Conservation (phyloP, 53 echinoderm and acorn worm species). For the Luidia sarsii region DNA sequence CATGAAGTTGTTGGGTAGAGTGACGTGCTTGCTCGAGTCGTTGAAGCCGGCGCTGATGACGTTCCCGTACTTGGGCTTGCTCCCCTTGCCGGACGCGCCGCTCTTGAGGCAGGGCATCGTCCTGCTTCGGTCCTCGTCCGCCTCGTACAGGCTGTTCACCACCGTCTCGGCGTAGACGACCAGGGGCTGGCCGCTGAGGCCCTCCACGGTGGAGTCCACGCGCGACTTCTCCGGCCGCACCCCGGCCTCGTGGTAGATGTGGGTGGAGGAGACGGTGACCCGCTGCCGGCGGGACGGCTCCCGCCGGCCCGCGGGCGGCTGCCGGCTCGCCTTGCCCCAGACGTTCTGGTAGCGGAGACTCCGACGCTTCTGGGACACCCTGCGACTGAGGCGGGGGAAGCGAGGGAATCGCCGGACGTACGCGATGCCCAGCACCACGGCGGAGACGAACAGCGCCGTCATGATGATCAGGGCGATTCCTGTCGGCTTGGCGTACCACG, state of each 20-base stretch:
- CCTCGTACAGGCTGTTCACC: conserved; percentile 48
- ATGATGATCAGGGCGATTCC: conserved; percentile 32
- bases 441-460: not conserved
- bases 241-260: conserved; percentile 51
- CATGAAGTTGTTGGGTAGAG: conserved; percentile 46
- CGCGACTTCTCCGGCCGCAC: conserved; percentile 25
- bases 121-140: conserved; percentile 40
- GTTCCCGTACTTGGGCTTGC: conserved; percentile 19
- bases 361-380: conserved; percentile 21
- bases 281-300: conserved; percentile 7
- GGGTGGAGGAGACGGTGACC: conserved; percentile 30
- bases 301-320: conserved; percentile 7
- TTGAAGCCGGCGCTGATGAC: conserved; percentile 14
- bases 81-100: not conserved
- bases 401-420: conserved; percentile 12
- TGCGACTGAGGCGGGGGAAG: not conserved
- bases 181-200: conserved; percentile 18
- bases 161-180: conserved; percentile 51
- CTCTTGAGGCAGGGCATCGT: conserved; percentile 28
- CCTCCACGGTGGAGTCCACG: conserved; percentile 28
- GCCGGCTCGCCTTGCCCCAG: conserved; percentile 9
- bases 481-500: conserved; percentile 42
- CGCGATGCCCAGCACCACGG: not conserved
- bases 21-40: conserved; percentile 6
- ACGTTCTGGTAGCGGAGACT: conserved; percentile 38